phyloP scores from a whole-genome alignment of 1,140 invertebrate genomes.

The Diorhabda carinulata region DNA sequence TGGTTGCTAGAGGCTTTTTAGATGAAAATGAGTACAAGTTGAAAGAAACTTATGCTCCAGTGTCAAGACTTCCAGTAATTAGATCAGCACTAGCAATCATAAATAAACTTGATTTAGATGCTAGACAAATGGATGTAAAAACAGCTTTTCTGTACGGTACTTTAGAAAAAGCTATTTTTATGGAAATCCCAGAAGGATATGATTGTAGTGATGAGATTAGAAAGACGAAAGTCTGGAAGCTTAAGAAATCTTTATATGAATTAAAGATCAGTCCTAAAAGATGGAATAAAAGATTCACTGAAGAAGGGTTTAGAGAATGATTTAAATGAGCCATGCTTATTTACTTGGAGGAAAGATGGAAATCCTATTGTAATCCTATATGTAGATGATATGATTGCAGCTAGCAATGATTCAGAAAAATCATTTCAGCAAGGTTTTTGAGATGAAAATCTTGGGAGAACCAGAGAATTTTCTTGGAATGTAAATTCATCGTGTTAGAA shows the following conservation, averaged over 20 bases:
- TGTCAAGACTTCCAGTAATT: constrained; percentile 36
- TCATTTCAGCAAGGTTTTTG: no score
- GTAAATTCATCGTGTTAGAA: neutral
- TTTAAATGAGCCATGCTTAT: constrained; percentile 3
- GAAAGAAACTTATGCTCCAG: constrained; percentile 37
- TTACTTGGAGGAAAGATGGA: neutral
- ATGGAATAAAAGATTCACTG: constrained; percentile 43
- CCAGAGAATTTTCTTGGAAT: neutral
- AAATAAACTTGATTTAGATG: constrained; percentile 18
- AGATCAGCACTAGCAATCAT: constrained; percentile 30
- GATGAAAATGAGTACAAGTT: constrained; percentile 44
- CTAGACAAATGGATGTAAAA: constrained; percentile 31
- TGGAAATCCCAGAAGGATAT: constrained; percentile 41
- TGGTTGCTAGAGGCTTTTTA: constrained; percentile 47
- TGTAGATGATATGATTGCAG: no score
- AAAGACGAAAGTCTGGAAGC: constrained; percentile 30
- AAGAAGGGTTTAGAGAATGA: constrained; percentile 18
- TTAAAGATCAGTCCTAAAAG: constrained; percentile 36
- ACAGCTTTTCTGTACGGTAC: constrained; percentile 38
- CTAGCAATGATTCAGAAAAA: no score
- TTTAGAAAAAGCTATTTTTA: constrained; percentile 33
- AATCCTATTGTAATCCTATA: no score
- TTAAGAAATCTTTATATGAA: constrained; percentile 39
- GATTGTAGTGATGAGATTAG: constrained; percentile 8
- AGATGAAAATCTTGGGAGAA: no score